Base-by-base conservation (phyloP, 1,140 invertebrate genomes). In the Microplitis demolitor region DNA sequence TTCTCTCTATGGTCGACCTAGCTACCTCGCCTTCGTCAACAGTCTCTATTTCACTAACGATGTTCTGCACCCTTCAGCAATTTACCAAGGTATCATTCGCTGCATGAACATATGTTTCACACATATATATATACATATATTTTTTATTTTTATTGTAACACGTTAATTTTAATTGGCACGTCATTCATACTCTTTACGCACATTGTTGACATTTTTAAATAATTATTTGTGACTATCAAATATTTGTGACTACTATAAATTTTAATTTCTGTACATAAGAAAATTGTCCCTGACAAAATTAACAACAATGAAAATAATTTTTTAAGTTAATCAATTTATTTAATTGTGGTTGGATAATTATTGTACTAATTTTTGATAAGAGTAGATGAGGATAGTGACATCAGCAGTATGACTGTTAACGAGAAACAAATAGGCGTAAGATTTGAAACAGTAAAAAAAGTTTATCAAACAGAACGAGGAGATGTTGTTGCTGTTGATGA, bases 401-500 rank as follows among this genome's bases (percentile, higher is more conserved):
- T 74, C 1, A 83, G 79, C 16, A 83, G 66, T 37, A 78, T 85
- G 71, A 81, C 77, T 4, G 79, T 82, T 4, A 84, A 66, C 35
- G 82, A 87, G 72, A 84, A 84, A 64, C 81, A 86, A 63, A 76
- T 89, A 39, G 89, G 89, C 13, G 89, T 89, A 6, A 85, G 83
- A 13, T 85, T 90, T 64, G 83, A 86, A 33, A 80, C 77, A 61
- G 86, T 89, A 4, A 82, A 82, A 34, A 89, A 90, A 75, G 78
- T 88, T 64, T 90, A 86, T 71, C 79, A 83, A 14, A 79, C 77
- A 0, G 79, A 85, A 63, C 77, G 75, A 63, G 83, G 81, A 13
- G 80, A 85, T n/a, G 76, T 79, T 11, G 74, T 84, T 4, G 92
- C 91, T 0, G 88, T 96, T 0, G 90, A 93, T 54, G 90, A 93